phyloP scores from a whole-genome alignment of 2,888 invertebrate species.

The Drepana falcataria region DNA sequence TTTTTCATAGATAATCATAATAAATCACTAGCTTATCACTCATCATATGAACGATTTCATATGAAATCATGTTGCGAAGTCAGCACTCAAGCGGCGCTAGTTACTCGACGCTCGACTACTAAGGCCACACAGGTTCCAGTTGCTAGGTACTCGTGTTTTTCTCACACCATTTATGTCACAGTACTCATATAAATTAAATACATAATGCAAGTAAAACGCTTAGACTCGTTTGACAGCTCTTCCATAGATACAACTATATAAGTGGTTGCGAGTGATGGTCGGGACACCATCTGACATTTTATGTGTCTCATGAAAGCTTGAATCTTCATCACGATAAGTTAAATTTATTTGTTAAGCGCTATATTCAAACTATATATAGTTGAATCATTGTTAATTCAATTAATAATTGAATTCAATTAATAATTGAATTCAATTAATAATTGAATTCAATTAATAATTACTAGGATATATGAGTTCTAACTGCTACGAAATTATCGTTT shows the following conservation, averaged over 20 bases:
- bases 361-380: no score
- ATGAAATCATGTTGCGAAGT: constrained; percentile 51
- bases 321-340: no score
- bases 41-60: constrained; percentile 55
- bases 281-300: background rate
- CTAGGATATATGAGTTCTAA: no score
- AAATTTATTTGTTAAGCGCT: no score
- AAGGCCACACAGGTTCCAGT: constrained; percentile 42
- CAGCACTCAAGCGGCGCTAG: constrained; percentile 52
- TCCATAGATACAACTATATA: background rate
- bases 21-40: constrained; percentile 35
- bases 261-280: background rate
- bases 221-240: constrained; percentile 18
- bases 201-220: constrained; percentile 38
- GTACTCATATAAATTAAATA: constrained; percentile 32
- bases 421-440: no score
- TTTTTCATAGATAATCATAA: constrained; percentile 48
- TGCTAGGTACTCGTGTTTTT: constrained; percentile 35
- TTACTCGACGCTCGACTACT: constrained; percentile 52
- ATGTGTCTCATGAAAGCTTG: no score
- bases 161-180: constrained; percentile 38
- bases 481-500: no score
- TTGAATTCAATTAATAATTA: no score
- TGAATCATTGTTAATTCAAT: no score
- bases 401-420: no score